phyloP scores from a whole-genome alignment of 2,888 invertebrate genomes.

The Muschampia staudingeri region DNA sequence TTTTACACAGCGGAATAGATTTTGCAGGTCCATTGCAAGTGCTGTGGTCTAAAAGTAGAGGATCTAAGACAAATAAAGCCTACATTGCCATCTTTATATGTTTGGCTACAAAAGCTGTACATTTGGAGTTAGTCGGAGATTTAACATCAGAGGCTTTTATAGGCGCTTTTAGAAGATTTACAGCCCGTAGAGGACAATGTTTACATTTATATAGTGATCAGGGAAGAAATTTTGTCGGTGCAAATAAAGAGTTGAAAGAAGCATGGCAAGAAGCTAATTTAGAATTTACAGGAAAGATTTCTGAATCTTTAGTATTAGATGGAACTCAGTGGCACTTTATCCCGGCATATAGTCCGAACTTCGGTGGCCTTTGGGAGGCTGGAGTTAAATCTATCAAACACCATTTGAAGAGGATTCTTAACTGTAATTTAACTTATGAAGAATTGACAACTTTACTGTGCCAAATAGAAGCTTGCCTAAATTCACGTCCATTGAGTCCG shows the following conservation, averaged over 20 bases:
- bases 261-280: conserved; percentile 52
- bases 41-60: background rate
- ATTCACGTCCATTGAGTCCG: background rate
- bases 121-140: conserved; percentile 58
- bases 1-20: conserved; percentile 55
- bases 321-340: conserved; percentile 65
- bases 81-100: conserved; percentile 56
- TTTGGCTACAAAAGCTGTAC: conserved; percentile 56
- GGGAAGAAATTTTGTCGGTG: conserved; percentile 63
- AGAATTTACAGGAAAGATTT: conserved; percentile 34
- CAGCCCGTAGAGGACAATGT: conserved; percentile 64
- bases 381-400: conserved; percentile 46
- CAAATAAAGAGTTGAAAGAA: conserved; percentile 53
- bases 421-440: conserved; percentile 48
- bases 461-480: background rate
- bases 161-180: conserved; percentile 62
- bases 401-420: conserved; percentile 26
- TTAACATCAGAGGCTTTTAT: conserved; percentile 55
- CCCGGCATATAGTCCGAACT: conserved; percentile 60
- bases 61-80: conserved; percentile 37
- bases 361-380: conserved; percentile 42
- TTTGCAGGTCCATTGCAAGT: conserved; percentile 58
- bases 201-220: conserved; percentile 59
- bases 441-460: conserved; percentile 29
- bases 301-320: conserved; percentile 16